Base-by-base conservation (phyloP, 2,888 invertebrate species). In the Meandrusa payeni region DNA sequence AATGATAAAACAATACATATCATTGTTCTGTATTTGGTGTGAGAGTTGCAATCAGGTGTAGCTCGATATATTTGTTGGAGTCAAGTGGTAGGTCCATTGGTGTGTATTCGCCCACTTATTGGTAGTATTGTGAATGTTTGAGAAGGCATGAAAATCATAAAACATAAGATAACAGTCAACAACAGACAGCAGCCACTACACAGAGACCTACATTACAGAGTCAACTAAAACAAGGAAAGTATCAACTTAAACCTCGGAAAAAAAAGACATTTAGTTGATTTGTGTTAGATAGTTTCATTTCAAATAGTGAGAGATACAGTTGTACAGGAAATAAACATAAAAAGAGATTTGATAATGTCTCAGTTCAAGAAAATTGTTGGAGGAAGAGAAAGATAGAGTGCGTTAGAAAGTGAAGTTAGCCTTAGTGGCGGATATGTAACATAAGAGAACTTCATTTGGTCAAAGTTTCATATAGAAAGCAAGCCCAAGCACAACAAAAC, bases 101-200 rank as follows among this genome's bases (percentile, higher is more conserved):
- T 81, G 85, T 79, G 78, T 75, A 72, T 63, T 73, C 76, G 79
- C 83, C 85, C 83, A 77, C 65, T 69, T 73, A 64, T 73, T 82
- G 82, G 70, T 68, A 82, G 86, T 87, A 86, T 81, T 83, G 85
- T 86, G 82, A 86, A 83, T 86, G 87, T 87, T 76, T 68, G 71
- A 86, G 79, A 85, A 86, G 85, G 87, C 87, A 85, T 80, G 78
- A 83, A 76, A 85, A 82, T 81, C 72, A 82, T 81, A 86, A 79
- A 87, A 86, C 83, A 83, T 79, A 85, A 86, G 76, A 79, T 69
- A 75, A 87, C 87, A 87, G 73, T 81, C 79, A 79, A 87, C 87
- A 88, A 88, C 88, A 88, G 81, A 83, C 77, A 88, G 77, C 88
- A 88, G 88, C 87, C 87, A 88, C 88, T 88, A 88, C 85, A 86